Base-by-base conservation (phyloP, 2,888 invertebrate genomes). In the Trachelus troglodyta region DNA sequence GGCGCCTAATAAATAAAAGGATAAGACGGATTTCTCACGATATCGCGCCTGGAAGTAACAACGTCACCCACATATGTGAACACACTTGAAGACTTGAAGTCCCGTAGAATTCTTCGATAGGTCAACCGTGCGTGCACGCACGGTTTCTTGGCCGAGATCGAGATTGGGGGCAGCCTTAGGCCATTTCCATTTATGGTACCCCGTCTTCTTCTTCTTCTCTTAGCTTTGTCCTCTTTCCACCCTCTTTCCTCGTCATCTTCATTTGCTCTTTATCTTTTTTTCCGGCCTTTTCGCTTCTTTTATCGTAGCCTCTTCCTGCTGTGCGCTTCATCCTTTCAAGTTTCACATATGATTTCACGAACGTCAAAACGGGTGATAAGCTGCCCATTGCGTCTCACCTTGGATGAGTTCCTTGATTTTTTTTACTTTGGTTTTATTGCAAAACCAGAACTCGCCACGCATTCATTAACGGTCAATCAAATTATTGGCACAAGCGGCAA, bases 131-230 rank as follows among this genome's bases (percentile, higher is more conserved):
- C 68, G 68, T 68, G 34, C 68, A 69, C 69, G 30, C 69, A 33
- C 69, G 71, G 11, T n/a, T 68, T 11, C 23, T 35, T 76, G 33
- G 69, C 33, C 68, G 76, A 77, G 79, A 79, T 79, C 76, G 79
- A 34, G 34, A 76, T 79, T 71, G 78, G 76, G 75, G 78, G 34
- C 75, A 76, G 78, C 78, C 76, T 56, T 73, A 69, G 74, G 76
- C 74, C 74, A 76, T 73, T 76, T 76, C 79, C 79, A 79, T 79
- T 79, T 79, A 79, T 76, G 79, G 79, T 76, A 73, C 76, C 76
- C 76, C 76, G 69, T 15, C 69, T 69, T 34, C n/a, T 69, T 35
- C 34, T 37, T 69, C n/a, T 75, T 12, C n/a, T 75, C 3, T n/a
- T 34, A 69, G 15, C 33, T 34, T 37, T 69, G 56, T 56, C 56